A percentile compares a stretch with the other conserved stretches of the same genome.
phyloP scores from a whole-genome alignment of 2,797 vertebrate genomes.

The Gadopsis bispinosus region DNA sequence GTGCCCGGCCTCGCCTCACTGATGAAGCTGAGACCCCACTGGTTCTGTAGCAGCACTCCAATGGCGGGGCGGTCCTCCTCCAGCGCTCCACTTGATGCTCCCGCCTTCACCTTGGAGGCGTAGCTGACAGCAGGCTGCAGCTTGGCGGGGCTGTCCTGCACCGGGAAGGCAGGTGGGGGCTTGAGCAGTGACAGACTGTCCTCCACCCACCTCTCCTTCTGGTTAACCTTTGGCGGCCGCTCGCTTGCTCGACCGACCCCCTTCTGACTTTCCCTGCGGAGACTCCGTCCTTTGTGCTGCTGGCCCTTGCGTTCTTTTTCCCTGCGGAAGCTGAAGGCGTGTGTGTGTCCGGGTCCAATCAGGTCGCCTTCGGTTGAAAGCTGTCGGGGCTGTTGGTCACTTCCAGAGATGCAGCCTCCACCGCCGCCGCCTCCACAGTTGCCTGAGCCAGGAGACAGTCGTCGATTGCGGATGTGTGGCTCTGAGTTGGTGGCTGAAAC shows the following conservation, averaged over 20 bases:
- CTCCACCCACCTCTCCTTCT: conserved; percentile 85
- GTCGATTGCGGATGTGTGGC: conserved; percentile 88
- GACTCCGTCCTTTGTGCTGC: conserved; percentile 78
- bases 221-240: conserved; percentile 66
- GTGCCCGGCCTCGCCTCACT: conserved; percentile 74
- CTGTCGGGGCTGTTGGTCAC: conserved; percentile 70
- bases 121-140: conserved; percentile 90
- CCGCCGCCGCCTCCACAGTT: conserved; percentile 85
- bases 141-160: conserved; percentile 90
- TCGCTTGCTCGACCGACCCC: conserved; percentile 55
- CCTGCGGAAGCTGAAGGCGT: conserved; percentile 65
- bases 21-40: conserved; percentile 91
- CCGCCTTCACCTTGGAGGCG: conserved; percentile 90
- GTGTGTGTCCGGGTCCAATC: conserved; percentile 61
- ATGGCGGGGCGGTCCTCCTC: conserved; percentile 85
- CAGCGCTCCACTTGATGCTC: conserved; percentile 71
- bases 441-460: conserved; percentile 86
- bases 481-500: conserved; percentile 86
- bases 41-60: conserved; percentile 89
- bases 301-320: conserved; percentile 80
- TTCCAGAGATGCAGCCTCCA: conserved; percentile 79
- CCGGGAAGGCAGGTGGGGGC: conserved; percentile 89
- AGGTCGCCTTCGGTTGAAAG: conserved; percentile 64
- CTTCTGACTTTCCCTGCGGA: conserved; percentile 79
- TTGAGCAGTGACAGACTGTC: conserved; percentile 87